A percentile compares a stretch with the other conserved stretches of the same genome.
Evolutionary conservation across 1,140 invertebrate genomes (phyloP).

Genomic region (Ptiloglossa arizonensis): DNA sequence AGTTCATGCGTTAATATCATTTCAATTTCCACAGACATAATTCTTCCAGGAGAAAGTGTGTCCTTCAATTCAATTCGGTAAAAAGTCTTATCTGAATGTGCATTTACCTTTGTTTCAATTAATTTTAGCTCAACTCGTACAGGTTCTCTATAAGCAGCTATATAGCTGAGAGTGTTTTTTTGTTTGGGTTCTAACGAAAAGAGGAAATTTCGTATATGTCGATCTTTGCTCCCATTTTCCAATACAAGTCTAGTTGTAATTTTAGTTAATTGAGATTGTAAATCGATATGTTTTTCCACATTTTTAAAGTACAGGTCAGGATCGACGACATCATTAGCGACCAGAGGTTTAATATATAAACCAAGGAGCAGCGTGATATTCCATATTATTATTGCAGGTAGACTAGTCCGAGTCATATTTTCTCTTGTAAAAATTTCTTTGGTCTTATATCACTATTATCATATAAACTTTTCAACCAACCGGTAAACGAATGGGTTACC

Average conservation of each 20-base stretch:
- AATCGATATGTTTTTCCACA: constrained; percentile 92
- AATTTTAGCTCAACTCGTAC: constrained; percentile 85
- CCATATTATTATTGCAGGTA: constrained; percentile 41
- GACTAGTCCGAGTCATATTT: constrained; percentile 30
- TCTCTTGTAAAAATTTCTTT: background rate
- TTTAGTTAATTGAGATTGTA: constrained; percentile 94
- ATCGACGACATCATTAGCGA: constrained; percentile 53
- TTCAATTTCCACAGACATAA: constrained; percentile 87
- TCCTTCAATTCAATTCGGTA: constrained; percentile 86
- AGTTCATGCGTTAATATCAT: constrained; percentile 89
- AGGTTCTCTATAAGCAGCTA: constrained; percentile 86
- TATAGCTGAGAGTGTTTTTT: constrained; percentile 87
- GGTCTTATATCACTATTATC: background rate
- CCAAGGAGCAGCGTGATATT: constrained; percentile 22
- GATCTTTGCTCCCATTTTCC: constrained; percentile 89
- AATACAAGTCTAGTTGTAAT: constrained; percentile 89
- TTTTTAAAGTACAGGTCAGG: constrained; percentile 88
- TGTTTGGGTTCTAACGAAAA: constrained; percentile 87
- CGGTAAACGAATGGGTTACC: constrained; percentile 34
- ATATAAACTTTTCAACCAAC: constrained; percentile 24
- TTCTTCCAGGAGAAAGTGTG: constrained; percentile 83
- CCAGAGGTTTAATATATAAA: background rate
- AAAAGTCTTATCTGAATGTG: constrained; percentile 81
- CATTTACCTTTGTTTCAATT: constrained; percentile 82
- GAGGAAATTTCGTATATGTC: constrained; percentile 86